Percentiles rank a stretch among this genome's conserved stretches.
Evolutionary conservation across 1,140 invertebrate species (phyloP).

Genomic region (Trissolcus basalis): DNA sequence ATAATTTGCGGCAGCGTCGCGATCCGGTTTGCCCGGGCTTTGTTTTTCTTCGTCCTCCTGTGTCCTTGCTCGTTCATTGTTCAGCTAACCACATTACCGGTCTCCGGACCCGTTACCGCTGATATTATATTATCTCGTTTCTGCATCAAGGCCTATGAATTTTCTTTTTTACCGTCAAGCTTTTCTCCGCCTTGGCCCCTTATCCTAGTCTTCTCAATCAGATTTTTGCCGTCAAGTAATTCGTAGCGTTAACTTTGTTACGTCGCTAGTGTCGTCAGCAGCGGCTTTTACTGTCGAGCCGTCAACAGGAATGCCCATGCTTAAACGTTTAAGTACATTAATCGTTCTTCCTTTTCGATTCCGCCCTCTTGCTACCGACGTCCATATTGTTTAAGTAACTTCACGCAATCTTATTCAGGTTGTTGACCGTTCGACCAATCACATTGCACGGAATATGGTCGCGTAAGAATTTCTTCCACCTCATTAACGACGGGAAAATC

Average conservation of each 20-base stretch:
- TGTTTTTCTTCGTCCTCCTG: constrained; percentile 23
- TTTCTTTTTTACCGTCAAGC: constrained; percentile 43
- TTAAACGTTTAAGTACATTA: constrained; percentile 58
- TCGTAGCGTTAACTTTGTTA: constrained; percentile 72
- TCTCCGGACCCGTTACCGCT: constrained; percentile 58
- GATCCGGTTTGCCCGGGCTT: not conserved
- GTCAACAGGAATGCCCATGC: constrained; percentile 26
- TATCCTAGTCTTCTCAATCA: constrained; percentile 72
- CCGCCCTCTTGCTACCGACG: constrained; percentile 14
- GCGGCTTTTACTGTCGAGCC: constrained; percentile 30
- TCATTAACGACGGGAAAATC: too few species aligned
- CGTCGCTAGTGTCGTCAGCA: constrained; percentile 31
- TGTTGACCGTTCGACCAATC: not conserved
- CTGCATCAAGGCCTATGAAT: constrained; percentile 72
- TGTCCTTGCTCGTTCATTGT: constrained; percentile 61
- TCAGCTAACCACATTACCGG: constrained; percentile 68
- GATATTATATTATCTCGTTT: constrained; percentile 76
- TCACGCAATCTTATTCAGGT: not conserved
- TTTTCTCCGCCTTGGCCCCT: not conserved
- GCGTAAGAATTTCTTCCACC: too few species aligned
- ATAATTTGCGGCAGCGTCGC: constrained; percentile 14
- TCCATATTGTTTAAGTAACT: constrained; percentile 9
- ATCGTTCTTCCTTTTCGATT: constrained; percentile 40
- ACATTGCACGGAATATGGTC: too few species aligned
- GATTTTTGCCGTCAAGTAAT: constrained; percentile 71